Conservation (phyloP, 2,888 invertebrate genomes). For the Pseudococcus jackbeardsleyi region DNA sequence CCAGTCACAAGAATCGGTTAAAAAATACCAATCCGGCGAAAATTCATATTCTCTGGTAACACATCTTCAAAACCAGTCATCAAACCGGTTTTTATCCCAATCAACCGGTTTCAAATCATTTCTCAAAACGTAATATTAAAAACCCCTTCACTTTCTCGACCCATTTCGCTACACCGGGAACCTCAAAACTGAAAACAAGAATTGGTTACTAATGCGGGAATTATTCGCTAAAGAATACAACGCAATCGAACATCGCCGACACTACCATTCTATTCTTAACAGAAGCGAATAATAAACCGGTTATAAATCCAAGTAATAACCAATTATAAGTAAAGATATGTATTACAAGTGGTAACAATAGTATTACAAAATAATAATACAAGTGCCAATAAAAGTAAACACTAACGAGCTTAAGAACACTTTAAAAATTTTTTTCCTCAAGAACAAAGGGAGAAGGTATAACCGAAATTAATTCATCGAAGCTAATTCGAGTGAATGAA, state of each 20-base stretch:
- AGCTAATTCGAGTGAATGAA: slow-evolving; percentile 54
- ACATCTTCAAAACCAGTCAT: background rate
- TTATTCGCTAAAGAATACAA: slow-evolving; percentile 37
- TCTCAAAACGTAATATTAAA: background rate
- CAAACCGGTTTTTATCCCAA: background rate
- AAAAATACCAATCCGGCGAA: background rate
- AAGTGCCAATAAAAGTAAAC: slow-evolving; percentile 64
- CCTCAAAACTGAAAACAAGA: slow-evolving; percentile 45
- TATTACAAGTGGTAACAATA: slow-evolving; percentile 65
- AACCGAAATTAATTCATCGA: slow-evolving; percentile 31
- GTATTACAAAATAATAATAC: slow-evolving; percentile 63
- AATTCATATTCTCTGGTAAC: background rate
- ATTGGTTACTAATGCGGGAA: slow-evolving; percentile 37
- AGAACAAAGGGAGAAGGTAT: slow-evolving; percentile 7
- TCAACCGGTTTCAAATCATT: background rate
- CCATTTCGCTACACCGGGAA: background rate
- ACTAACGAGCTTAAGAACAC: slow-evolving; percentile 65
- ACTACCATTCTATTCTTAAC: slow-evolving; percentile 17
- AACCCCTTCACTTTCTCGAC: background rate
- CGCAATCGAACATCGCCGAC: background rate
- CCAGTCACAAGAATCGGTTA: background rate
- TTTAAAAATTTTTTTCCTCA: slow-evolving; percentile 52
- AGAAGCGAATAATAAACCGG: slow-evolving; percentile 46
- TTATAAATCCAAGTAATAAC: slow-evolving; percentile 57
- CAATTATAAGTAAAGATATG: slow-evolving; percentile 63